Base-by-base conservation (phyloP, 2,797 vertebrate genomes). In the Cossypha polioptera region DNA sequence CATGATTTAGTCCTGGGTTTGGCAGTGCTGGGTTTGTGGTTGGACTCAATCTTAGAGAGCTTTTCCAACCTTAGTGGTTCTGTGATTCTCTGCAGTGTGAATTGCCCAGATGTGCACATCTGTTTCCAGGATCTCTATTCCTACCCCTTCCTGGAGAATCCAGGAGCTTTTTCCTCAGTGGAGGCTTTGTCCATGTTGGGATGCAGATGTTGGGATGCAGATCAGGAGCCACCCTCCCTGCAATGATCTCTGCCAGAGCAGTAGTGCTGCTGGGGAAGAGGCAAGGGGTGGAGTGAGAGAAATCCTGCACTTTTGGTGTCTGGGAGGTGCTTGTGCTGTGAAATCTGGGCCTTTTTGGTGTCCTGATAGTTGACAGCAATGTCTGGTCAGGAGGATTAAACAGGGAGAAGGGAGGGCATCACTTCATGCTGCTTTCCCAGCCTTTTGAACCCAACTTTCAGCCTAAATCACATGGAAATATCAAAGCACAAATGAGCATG, bases 61-160 rank as follows among this genome's bases (percentile, higher is more conserved):
- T 84, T 72, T 59, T 54, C 53, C 73, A 54, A 2, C 21, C 11
- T 59, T 1, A 35, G 5, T 40, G 36, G 3, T 40, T 31, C 38
- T 71, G 43, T 45, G 51, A 7, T n/a, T 53, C 38, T 53, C 9
- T 29, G 3, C 2, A 12, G 24, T 3, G 28, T 22, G 54, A 67
- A 5, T 13, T 4, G 17, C 5, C 11, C 5, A 3, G 14, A 0
- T 48, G 21, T 20, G 11, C 59, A 28, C 0, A 0, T 54, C 29
- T 4, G 1, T 6, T 38, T 72, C 57, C n/a, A 58, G 58, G 51
- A 86, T 48, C 18, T 85, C 33, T 69, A 0, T 2, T 9, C 40
- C 26, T n/a, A 5, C 5, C 11, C 12, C 13, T 29, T 65, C 12
- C 35, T 24, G 63, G 16, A 7, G 21, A 53, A 54, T 51, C 42